Conservation (phyloP, 2,113 vertebrate species). For the Megatriorchis doriae region DNA sequence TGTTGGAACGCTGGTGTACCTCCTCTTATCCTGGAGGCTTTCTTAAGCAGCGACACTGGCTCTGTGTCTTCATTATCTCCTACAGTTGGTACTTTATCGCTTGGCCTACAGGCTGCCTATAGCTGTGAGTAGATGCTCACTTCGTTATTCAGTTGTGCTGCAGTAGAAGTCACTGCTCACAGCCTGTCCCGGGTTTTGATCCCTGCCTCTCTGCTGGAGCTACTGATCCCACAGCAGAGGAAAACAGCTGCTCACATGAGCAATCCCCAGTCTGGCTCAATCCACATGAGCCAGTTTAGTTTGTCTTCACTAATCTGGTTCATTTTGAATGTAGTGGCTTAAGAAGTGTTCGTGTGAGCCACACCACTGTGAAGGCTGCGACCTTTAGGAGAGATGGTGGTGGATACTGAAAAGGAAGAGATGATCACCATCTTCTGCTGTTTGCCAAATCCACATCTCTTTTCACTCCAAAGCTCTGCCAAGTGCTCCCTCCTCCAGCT, state of each 20-base stretch:
- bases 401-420: neutral
- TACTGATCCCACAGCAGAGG: neutral
- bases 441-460: neutral
- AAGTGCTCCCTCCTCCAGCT: neutral
- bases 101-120: neutral
- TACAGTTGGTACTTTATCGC: rapidly evolving
- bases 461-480: neutral
- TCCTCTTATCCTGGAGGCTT: neutral
- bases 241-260: neutral
- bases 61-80: neutral
- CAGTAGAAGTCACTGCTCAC: neutral
- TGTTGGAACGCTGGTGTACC: neutral
- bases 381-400: neutral
- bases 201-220: neutral
- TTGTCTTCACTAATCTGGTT: neutral
- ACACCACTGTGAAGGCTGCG: neutral
- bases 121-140: neutral
- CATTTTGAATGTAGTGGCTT: neutral
- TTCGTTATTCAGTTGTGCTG: neutral
- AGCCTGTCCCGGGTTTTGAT: neutral
- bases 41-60: neutral
- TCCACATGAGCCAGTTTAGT: neutral
- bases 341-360: neutral
- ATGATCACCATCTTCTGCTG: neutral
- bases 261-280: neutral